Conservation (phyloP, 2,888 invertebrate species). For the Tortrix viridana region DNA sequence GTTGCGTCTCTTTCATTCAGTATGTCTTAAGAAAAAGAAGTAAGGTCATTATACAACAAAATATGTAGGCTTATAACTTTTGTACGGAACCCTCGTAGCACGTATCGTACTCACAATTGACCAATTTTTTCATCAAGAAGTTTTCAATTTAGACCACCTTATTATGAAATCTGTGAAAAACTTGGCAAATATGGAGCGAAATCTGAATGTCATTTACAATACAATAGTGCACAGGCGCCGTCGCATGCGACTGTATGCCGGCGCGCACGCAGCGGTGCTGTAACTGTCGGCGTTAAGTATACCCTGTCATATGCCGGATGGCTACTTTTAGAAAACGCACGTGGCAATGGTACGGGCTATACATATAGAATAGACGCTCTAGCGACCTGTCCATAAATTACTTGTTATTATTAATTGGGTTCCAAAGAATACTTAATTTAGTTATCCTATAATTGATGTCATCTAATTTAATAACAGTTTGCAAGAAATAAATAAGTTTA, state of each 20-base stretch:
- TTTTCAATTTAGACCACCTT: background rate
- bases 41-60: too few species aligned
- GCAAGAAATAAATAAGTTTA: too few species aligned
- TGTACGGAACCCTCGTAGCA: too few species aligned
- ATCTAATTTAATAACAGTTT: too few species aligned
- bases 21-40: too few species aligned
- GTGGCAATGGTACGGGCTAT: background rate
- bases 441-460: too few species aligned
- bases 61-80: too few species aligned
- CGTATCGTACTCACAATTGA: too few species aligned
- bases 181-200: slow-evolving; percentile 9
- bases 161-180: background rate
- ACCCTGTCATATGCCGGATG: slow-evolving; percentile 15
- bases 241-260: slow-evolving; percentile 24
- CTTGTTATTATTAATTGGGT: too few species aligned
- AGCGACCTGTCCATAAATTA: too few species aligned
- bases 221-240: slow-evolving; percentile 27
- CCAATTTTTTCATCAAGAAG: background rate
- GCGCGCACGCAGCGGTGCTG: slow-evolving; percentile 21
- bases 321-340: slow-evolving; percentile 26
- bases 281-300: slow-evolving; percentile 32
- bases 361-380: background rate
- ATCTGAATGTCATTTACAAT: slow-evolving; percentile 17
- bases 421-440: too few species aligned
- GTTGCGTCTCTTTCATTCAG: too few species aligned